These are phyloP conservation scores for Acrocephalus kingi DNA, from an alignment of 2,113 vertebrate species.

Conservation along the genomic window DNA sequence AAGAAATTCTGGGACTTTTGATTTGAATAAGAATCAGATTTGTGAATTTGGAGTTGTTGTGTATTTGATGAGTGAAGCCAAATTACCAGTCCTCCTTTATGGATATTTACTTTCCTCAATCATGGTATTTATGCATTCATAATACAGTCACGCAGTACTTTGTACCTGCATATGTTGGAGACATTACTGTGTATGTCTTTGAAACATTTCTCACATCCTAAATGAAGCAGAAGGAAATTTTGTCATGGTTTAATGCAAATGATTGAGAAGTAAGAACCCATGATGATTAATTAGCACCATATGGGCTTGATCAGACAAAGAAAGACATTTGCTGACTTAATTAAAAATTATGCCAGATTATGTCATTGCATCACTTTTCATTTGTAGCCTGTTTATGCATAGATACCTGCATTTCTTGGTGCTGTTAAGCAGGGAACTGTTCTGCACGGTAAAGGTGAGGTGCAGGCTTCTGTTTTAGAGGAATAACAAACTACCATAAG, in stretches of 20 bases:
- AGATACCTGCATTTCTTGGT: neutral
- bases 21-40: neutral
- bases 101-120: neutral
- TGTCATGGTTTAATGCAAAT: neutral
- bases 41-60: neutral
- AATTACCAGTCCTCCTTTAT: neutral
- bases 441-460: neutral
- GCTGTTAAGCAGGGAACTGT: neutral
- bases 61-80: neutral
- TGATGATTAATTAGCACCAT: neutral
- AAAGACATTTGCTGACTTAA: neutral
- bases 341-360: neutral
- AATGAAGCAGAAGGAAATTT: neutral
- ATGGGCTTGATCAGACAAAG: neutral
- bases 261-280: neutral
- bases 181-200: neutral
- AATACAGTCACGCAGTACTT: neutral
- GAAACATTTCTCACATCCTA: neutral
- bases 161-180: neutral
- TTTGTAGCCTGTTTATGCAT: neutral
- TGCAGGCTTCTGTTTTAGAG: neutral
- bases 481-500: neutral
- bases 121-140: neutral
- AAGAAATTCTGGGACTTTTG: neutral
- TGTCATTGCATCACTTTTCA: neutral